A percentile compares a stretch with the other conserved stretches of the same genome.
These are phyloP conservation scores for Cryptocephalus primarius DNA, from an alignment of 2,888 invertebrate species.

Conservation along the genomic window DNA sequence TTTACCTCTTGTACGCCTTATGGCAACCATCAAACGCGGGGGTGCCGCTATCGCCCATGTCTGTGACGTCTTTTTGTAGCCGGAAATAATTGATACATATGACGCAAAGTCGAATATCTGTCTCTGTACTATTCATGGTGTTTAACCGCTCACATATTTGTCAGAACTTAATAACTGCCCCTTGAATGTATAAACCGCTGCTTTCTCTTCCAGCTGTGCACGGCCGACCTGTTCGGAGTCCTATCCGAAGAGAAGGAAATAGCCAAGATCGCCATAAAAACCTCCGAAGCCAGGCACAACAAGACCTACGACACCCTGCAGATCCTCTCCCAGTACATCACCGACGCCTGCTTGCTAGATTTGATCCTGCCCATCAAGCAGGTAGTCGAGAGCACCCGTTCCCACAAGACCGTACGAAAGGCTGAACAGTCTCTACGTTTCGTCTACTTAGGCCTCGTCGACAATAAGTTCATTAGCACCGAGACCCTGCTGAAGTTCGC, in stretches of 20 bases:
- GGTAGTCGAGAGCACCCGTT: slow-evolving; percentile 63
- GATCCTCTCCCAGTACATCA: slow-evolving; percentile 69
- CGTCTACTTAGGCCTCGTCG: slow-evolving; percentile 69
- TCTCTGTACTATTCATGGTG: too few relatives aligned
- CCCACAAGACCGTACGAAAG: slow-evolving; percentile 69
- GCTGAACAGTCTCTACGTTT: slow-evolving; percentile 70
- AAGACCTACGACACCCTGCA: slow-evolving; percentile 81
- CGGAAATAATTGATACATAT: too few relatives aligned
- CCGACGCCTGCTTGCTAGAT: slow-evolving; percentile 63
- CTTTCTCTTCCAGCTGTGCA: slow-evolving; percentile 49
- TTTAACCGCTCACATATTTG: too few relatives aligned
- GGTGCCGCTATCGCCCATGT: too few relatives aligned
- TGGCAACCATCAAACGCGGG: too few relatives aligned
- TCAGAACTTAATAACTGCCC: too few relatives aligned
- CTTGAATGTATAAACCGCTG: not conserved
- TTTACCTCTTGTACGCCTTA: too few relatives aligned
- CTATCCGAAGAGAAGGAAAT: slow-evolving; percentile 89
- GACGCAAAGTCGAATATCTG: too few relatives aligned
- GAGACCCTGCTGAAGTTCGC: slow-evolving; percentile 70
- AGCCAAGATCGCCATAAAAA: slow-evolving; percentile 67
- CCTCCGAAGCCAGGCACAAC: slow-evolving; percentile 70
- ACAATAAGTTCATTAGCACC: slow-evolving; percentile 63
- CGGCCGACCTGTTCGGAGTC: slow-evolving; percentile 79
- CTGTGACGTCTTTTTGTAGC: too few relatives aligned
- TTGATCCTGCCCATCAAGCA: slow-evolving; percentile 74